Evolutionary conservation across 2,113 vertebrate species (phyloP).

Genomic region (Calyptommatus sinebrachiatus): DNA sequence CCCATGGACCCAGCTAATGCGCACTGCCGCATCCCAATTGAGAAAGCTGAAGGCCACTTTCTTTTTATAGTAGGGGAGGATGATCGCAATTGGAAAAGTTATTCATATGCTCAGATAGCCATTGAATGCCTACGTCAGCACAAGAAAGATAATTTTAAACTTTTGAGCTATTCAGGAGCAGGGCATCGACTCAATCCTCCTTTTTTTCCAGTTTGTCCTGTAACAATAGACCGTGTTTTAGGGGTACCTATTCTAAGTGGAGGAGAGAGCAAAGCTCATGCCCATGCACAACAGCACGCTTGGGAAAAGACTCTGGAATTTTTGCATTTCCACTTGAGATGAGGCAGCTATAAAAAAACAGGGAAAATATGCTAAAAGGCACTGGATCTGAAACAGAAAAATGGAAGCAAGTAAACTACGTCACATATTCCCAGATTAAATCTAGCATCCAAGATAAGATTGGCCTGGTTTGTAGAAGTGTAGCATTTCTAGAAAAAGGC

Average conservation of each 20-base stretch:
- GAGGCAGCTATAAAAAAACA: constrained; percentile 30
- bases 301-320: constrained; percentile 73
- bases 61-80: constrained; percentile 70
- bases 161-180: constrained; percentile 68
- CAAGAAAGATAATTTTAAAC: constrained; percentile 65
- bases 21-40: constrained; percentile 60
- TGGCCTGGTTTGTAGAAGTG: neutral
- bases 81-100: constrained; percentile 71
- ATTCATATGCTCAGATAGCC: constrained; percentile 66
- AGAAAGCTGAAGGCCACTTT: constrained; percentile 69
- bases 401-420: constrained; percentile 11
- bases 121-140: constrained; percentile 57
- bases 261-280: constrained; percentile 66
- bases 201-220: constrained; percentile 63
- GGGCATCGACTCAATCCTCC: constrained; percentile 70
- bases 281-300: constrained; percentile 68
- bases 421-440: constrained; percentile 37
- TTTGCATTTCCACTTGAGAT: constrained; percentile 65
- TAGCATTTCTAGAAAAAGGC: neutral
- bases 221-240: constrained; percentile 62
- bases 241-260: constrained; percentile 64
- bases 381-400: constrained; percentile 38
- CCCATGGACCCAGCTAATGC: constrained; percentile 60
- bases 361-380: constrained; percentile 23
- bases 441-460: constrained; percentile 20